Percentiles rank a stretch among this genome's conserved stretches.
These are phyloP conservation scores for Drosophila siamana DNA, from an alignment of 2,888 invertebrate genomes.

Conservation along the genomic window DNA sequence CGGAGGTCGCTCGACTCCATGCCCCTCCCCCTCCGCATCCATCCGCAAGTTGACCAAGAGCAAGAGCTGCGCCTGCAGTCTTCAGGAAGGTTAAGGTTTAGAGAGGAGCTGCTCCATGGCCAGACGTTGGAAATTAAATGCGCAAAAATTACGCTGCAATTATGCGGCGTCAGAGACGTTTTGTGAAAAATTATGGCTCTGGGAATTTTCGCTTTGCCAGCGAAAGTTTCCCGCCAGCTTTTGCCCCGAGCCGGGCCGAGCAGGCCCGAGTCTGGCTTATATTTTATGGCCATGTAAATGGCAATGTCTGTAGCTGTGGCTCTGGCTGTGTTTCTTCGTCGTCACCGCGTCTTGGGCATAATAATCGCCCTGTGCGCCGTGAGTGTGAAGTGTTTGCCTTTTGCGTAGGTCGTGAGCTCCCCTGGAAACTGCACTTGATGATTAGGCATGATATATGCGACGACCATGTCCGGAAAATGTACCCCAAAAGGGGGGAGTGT, in stretches of 20 bases:
- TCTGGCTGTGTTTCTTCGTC: constrained; percentile 14
- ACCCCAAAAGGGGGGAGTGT: constrained; percentile 17
- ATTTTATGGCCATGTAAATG: constrained; percentile 74
- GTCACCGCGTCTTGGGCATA: constrained; percentile 28
- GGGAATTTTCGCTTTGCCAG: constrained; percentile 65
- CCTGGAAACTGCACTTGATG: constrained; percentile 60
- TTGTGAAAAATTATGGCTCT: constrained; percentile 71
- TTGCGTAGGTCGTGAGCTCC: constrained; percentile 44
- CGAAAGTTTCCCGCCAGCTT: constrained; percentile 57
- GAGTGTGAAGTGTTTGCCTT: constrained; percentile 51
- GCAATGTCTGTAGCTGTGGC: constrained; percentile 31
- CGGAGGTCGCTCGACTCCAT: constrained; percentile 16
- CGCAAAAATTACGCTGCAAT: constrained; percentile 76
- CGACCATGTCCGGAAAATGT: constrained; percentile 10
- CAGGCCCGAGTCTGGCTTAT: constrained; percentile 39
- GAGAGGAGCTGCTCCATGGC: constrained; percentile 37
- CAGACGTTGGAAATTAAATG: constrained; percentile 73
- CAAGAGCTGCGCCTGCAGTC: too few species aligned
- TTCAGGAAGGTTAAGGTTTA: constrained; percentile 68
- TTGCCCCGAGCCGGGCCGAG: background rate
- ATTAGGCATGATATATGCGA: constrained; percentile 61
- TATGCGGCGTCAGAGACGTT: constrained; percentile 75
- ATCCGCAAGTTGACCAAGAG: constrained; percentile 15
- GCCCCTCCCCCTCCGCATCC: too few species aligned
- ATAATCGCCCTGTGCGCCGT: constrained; percentile 49